phyloP scores from a whole-genome alignment of 2,113 vertebrate genomes.

The western clawed frog (Xenopus tropicalis) region DNA sequence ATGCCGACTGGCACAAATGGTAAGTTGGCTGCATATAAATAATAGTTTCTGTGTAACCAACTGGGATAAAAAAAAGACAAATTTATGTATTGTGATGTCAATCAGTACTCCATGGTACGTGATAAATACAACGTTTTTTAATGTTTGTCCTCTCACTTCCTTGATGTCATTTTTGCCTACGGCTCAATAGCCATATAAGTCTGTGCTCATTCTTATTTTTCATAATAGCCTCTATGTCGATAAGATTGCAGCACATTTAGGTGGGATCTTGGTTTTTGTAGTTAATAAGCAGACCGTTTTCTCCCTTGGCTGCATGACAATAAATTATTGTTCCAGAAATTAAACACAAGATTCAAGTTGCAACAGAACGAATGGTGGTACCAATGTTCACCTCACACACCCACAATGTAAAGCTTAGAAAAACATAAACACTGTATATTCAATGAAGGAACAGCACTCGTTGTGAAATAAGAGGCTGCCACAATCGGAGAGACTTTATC shows the following conservation, averaged over 20 bases:
- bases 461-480: constrained; percentile 12
- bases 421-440: constrained; percentile 30
- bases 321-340: constrained; percentile 8
- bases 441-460: not conserved
- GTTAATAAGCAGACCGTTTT: constrained; percentile 14
- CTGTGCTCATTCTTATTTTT: not conserved
- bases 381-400: constrained; percentile 15
- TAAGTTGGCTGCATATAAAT: too few species aligned
- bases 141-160: too few species aligned
- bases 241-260: not conserved
- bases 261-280: constrained; percentile 1
- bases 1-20: too few species aligned
- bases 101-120: too few species aligned
- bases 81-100: too few species aligned
- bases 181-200: not conserved
- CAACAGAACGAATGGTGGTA: constrained; percentile 11
- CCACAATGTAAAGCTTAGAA: constrained; percentile 31
- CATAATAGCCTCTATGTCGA: not conserved
- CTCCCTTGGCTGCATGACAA: constrained; percentile 37
- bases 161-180: too few species aligned
- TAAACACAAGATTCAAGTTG: constrained; percentile 28
- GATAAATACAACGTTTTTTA: too few species aligned
- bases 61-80: too few species aligned
- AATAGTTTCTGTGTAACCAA: too few species aligned
- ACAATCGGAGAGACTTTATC: constrained; percentile 23